A percentile compares a stretch with the other conserved stretches of the same genome.
Conservation (phyloP, 1,140 invertebrate species). For the Micrasema minimum region DNA sequence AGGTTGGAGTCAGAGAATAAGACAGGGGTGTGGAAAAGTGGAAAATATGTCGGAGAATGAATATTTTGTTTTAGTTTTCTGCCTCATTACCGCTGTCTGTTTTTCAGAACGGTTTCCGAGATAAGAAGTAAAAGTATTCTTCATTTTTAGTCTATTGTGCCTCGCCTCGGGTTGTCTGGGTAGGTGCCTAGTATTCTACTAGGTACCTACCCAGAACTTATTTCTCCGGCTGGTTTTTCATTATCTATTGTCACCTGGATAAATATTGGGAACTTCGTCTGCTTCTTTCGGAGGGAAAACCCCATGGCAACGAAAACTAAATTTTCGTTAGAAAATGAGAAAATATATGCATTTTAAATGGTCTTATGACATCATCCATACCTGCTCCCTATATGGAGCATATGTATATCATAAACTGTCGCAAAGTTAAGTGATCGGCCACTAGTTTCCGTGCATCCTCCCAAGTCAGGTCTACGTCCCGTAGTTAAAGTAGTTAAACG, state of each 20-base stretch:
- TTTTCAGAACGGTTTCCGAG: conserved; percentile 24
- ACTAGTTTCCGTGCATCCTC: no score
- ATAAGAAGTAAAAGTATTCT: conserved; percentile 20
- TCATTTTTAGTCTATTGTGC: conserved; percentile 4
- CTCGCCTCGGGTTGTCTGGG: conserved; percentile 2
- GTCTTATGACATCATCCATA: not conserved
- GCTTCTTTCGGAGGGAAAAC: not conserved
- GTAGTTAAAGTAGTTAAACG: no score
- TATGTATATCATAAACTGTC: not conserved
- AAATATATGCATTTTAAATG: no score
- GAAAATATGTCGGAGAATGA: no score
- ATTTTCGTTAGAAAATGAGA: no score
- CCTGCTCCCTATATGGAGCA: no score
- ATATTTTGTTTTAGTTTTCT: no score
- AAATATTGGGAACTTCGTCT: conserved; percentile 18
- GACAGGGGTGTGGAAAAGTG: no score
- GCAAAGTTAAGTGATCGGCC: not conserved
- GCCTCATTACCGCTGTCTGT: conserved; percentile 28
- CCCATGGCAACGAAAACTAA: not conserved
- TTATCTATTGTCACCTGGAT: conserved; percentile 22
- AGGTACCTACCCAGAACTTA: no score
- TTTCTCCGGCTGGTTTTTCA: conserved; percentile 10
- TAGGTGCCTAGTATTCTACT: no score
- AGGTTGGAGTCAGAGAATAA: no score
- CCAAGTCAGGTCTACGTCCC: no score